These are phyloP conservation scores for Graptemys geographica DNA, from an alignment of 2,797 vertebrate species.

Conservation along the genomic window DNA sequence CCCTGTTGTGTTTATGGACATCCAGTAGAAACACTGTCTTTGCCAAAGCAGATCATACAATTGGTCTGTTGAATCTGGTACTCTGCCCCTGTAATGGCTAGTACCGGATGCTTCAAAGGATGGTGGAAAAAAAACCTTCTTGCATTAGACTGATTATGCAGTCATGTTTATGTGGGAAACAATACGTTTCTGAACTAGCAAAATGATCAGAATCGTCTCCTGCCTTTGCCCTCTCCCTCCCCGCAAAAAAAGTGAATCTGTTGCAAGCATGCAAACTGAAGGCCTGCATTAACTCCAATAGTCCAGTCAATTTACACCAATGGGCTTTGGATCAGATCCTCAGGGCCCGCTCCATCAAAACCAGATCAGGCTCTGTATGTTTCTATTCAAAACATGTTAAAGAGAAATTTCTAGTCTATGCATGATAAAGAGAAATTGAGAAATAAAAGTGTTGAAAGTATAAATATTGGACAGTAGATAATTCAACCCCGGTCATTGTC, in stretches of 20 bases:
- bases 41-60: background rate
- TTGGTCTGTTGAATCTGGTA: background rate
- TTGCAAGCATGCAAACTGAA: background rate
- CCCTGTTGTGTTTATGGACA: constrained; percentile 54
- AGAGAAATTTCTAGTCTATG: background rate
- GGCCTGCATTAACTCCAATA: background rate
- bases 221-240: background rate
- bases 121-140: constrained; percentile 42
- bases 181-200: background rate
- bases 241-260: background rate
- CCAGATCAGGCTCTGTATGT: background rate
- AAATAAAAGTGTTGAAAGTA: background rate
- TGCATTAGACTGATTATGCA: background rate
- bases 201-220: background rate
- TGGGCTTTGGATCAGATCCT: background rate
- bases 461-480: background rate
- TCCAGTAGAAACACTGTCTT: background rate
- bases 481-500: constrained; percentile 52
- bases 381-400: background rate
- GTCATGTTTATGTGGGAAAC: background rate
- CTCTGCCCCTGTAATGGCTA: background rate
- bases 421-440: background rate
- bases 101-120: accelerated
- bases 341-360: background rate
- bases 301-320: background rate